Evolutionary conservation across 2,113 vertebrate species (phyloP).

Genomic region (Opisthocomus hoazin): DNA sequence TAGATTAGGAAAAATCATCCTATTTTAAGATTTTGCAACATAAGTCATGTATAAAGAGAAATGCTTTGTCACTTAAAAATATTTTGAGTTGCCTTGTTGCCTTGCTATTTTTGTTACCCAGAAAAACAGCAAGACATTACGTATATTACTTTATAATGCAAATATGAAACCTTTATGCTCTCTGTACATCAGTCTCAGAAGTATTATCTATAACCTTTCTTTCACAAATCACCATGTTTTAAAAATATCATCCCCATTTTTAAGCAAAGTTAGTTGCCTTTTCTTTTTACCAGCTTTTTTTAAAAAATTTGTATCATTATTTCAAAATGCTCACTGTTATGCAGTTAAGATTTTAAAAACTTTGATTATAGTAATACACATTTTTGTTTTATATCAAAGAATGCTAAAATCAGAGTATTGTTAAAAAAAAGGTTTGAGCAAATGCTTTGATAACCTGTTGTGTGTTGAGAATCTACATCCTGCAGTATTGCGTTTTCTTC

Average conservation of each 20-base stretch:
- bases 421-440: not conserved
- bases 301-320: not conserved
- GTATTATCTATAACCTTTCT: not conserved
- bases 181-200: not conserved
- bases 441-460: not conserved
- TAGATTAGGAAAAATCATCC: not conserved
- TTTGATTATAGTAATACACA: not conserved
- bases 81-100: not conserved
- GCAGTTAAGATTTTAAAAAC: not conserved
- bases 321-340: not conserved
- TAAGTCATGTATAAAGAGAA: not conserved
- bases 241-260: not conserved
- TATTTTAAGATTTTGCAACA: not conserved
- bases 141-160: constrained; percentile 38
- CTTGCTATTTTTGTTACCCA: constrained; percentile 54
- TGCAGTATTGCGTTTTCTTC: not conserved
- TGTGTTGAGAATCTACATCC: not conserved
- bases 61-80: not conserved
- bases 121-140: constrained; percentile 45
- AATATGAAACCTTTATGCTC: constrained; percentile 48
- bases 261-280: not conserved
- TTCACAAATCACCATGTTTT: not conserved
- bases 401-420: not conserved
- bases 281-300: not conserved
- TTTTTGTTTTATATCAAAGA: not conserved